Conservation (phyloP, 2,797 vertebrate genomes). For the Trachurus trachurus region DNA sequence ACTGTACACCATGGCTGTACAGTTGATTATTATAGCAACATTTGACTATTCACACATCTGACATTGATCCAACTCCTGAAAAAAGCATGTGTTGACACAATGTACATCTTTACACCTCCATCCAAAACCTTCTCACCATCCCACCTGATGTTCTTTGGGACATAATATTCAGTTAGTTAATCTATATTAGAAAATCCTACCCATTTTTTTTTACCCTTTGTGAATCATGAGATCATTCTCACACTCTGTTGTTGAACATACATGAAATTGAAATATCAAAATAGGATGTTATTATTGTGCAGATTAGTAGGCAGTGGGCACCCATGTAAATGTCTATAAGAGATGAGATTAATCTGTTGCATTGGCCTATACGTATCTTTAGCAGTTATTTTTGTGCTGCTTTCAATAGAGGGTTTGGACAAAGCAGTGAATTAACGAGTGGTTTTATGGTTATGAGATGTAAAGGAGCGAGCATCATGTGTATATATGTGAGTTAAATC, state of each 20-base stretch:
- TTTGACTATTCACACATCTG: not conserved
- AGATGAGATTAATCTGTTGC: not conserved
- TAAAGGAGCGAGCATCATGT: conserved; percentile 34
- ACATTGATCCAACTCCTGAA: not conserved
- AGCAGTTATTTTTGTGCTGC: not conserved
- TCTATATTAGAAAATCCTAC: not conserved
- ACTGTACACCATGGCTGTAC: not conserved
- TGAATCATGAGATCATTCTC: not conserved
- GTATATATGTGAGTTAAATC: conserved; percentile 43
- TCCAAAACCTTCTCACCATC: not conserved
- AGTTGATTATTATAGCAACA: not conserved
- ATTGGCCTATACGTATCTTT: not conserved
- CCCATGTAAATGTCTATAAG: not conserved
- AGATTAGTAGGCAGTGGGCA: not conserved
- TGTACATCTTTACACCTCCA: not conserved
- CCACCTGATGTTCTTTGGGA: not conserved
- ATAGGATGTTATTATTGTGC: not conserved
- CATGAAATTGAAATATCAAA: conserved; percentile 5
- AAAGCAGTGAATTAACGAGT: conserved; percentile 12
- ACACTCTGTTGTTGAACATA: not conserved
- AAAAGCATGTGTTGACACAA: not conserved
- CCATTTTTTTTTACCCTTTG: not conserved
- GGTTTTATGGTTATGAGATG: conserved; percentile 33
- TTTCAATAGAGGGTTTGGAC: conserved; percentile 9
- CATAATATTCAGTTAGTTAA: not conserved